A percentile compares a stretch with the other conserved stretches of the same genome.
Conservation (phyloP, 2,113 vertebrate species). For the Falco punctatus region DNA sequence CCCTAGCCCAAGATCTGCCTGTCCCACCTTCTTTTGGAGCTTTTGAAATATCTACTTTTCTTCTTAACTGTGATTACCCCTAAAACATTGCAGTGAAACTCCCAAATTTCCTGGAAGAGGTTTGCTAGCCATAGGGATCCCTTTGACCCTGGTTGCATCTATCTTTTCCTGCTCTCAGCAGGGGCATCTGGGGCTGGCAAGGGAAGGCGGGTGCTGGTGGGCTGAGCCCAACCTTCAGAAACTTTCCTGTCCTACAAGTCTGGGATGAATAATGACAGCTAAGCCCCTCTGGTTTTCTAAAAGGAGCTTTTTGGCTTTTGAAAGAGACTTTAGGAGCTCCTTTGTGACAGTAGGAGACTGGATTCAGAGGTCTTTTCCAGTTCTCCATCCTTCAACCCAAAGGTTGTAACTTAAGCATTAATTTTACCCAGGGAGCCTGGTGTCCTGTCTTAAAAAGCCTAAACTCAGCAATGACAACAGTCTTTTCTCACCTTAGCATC, state of each 20-base stretch:
- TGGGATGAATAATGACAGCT: not conserved
- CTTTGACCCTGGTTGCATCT: accelerated
- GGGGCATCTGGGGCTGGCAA: accelerated
- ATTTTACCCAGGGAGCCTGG: not conserved
- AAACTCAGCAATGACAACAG: accelerated
- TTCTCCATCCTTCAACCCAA: not conserved
- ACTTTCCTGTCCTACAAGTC: not conserved
- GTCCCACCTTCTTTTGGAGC: not conserved
- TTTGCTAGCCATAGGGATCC: not conserved
- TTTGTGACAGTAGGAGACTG: not conserved
- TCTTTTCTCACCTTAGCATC: not conserved
- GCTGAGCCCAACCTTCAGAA: not conserved
- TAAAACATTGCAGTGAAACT: not conserved
- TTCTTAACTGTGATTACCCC: not conserved
- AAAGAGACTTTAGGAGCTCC: not conserved
- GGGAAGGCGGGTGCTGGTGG: not conserved
- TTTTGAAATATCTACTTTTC: not conserved
- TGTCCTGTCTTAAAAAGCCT: not conserved
- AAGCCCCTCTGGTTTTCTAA: not conserved
- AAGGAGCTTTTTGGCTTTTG: not conserved
- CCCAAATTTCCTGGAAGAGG: not conserved
- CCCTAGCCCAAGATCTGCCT: not conserved
- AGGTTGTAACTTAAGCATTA: not conserved
- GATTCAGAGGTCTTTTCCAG: not conserved
- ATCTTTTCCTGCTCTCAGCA: not conserved